Base-by-base conservation (phyloP, 2,113 vertebrate genomes). In the Hydrochoerus hydrochaeris region DNA sequence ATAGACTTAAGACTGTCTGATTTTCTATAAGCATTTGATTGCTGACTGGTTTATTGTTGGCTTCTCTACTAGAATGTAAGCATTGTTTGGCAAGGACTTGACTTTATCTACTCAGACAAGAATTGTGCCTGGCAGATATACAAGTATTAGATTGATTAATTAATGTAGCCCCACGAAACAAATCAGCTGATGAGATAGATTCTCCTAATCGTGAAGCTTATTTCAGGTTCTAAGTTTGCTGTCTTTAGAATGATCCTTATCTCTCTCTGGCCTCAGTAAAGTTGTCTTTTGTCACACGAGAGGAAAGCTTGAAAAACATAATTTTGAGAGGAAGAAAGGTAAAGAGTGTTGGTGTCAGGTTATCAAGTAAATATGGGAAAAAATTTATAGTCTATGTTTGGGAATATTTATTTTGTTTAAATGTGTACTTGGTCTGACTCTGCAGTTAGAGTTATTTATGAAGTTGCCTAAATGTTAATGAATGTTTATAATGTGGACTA, bases 391-490 rank as follows among this genome's bases (percentile, higher is more conserved):
- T 88, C 85, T 83, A 10, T 67, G 85, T 82, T 65, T 49, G 52
- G 90, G 71, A 95, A 65, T 95, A 95, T 97, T 97, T 97, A 30
- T 95, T 80, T 96, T 98, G 94, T 67, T 96, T 73, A 60, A 22
- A 93, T 91, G 71, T 78, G 91, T 94, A 35, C 96, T 94, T 96
- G 80, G 58, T 32, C 11, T 97, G 90, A 94, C 96, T 91, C 93
- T 97, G 82, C 30, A 94, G 83, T 81, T 97, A 71, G 57, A 95
- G 91, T 95, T 97, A 49, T 86, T 94, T 89, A 95, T 71, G 92
- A 98, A 95, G 93, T 85, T 82, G 91, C 95, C 90, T 97, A 94
- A 85, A 85, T 97, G 73, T 87, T 98, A 92, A 88, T 91, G 77
- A 96, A 88, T 20, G 85, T 93, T 93, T 91, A 71, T 32, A 83